These are phyloP conservation scores for Microctonus aethiopoides DNA, from an alignment of 2,888 invertebrate species.

Conservation along the genomic window DNA sequence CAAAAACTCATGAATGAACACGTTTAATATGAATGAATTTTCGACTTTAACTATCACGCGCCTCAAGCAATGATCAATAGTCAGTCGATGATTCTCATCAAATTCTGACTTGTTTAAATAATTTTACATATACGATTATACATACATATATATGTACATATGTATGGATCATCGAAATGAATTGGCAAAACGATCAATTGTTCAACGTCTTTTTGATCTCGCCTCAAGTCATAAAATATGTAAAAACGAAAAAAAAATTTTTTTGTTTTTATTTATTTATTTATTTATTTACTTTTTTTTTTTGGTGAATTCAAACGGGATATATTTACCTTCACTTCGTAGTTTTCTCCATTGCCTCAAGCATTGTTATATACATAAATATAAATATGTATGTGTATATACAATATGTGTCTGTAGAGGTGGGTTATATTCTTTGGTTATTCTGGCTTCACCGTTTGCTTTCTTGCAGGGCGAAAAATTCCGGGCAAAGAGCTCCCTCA, in stretches of 20 bases:
- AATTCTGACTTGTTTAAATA: not conserved
- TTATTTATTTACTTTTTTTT: constrained; percentile 18
- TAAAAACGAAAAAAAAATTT: not conserved
- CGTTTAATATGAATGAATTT: not conserved
- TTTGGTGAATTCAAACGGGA: constrained; percentile 57
- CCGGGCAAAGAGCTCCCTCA: constrained; percentile 35
- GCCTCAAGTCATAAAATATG: not conserved
- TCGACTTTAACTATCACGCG: not conserved
- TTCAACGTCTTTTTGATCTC: not conserved
- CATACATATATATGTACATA: not conserved
- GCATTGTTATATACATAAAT: not conserved
- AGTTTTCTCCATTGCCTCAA: constrained; percentile 27
- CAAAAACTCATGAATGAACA: not conserved
- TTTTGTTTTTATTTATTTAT: not conserved
- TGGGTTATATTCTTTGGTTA: constrained; percentile 25
- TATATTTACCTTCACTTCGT: constrained; percentile 53
- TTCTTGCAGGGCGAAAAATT: constrained; percentile 39
- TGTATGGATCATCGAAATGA: not conserved
- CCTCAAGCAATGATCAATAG: too few relatives aligned
- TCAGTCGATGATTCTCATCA: too few relatives aligned
- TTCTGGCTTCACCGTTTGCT: constrained; percentile 25
- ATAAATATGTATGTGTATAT: not conserved
- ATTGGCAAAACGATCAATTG: not conserved
- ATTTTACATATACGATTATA: not conserved
- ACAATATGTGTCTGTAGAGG: constrained; percentile 21